Evolutionary conservation across 30 jellyfish, hydroid and myxozoan species (phyloP).

Genomic region (Pseudorhiza aurosa): DNA sequence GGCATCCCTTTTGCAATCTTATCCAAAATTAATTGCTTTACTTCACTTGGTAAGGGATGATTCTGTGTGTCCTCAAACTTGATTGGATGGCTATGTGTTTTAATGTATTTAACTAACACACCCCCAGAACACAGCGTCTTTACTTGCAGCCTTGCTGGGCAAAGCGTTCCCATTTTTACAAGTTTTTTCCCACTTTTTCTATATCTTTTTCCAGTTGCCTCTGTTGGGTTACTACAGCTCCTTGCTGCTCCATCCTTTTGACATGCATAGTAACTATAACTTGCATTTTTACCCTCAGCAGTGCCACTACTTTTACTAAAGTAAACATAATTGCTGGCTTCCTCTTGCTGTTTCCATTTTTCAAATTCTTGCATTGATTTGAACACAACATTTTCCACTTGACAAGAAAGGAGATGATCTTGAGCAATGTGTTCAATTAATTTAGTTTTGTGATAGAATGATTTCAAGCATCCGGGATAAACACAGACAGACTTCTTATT

Average conservation of each 20-base stretch:
- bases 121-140: constrained; percentile 13
- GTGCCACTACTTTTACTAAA: constrained; percentile 32
- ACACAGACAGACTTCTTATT: constrained; percentile 3
- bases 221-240: not conserved
- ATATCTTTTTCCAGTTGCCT: not conserved
- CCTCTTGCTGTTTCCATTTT: constrained; percentile 35
- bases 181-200: not conserved
- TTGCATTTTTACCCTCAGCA: constrained; percentile 13
- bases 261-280: constrained; percentile 16
- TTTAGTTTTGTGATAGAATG: constrained; percentile 28
- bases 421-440: constrained; percentile 12
- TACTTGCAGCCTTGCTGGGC: constrained; percentile 44
- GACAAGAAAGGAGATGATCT: constrained; percentile 2
- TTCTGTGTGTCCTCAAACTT: constrained; percentile 25
- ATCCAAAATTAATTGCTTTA: constrained; percentile 5
- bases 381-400: constrained; percentile 16
- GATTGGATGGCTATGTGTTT: constrained; percentile 30
- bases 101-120: constrained; percentile 26
- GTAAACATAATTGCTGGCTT: constrained; percentile 9
- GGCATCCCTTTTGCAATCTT: not conserved
- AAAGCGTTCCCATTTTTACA: constrained; percentile 6
- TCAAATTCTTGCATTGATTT: constrained; percentile 14
- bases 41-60: constrained; percentile 13
- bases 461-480: constrained; percentile 20
- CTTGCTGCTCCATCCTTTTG: constrained; percentile 24